Evolutionary conservation across 2,888 invertebrate species (phyloP), one percentile per base, ranked within the genome.

Genomic region (Spialia ferax): DNA sequence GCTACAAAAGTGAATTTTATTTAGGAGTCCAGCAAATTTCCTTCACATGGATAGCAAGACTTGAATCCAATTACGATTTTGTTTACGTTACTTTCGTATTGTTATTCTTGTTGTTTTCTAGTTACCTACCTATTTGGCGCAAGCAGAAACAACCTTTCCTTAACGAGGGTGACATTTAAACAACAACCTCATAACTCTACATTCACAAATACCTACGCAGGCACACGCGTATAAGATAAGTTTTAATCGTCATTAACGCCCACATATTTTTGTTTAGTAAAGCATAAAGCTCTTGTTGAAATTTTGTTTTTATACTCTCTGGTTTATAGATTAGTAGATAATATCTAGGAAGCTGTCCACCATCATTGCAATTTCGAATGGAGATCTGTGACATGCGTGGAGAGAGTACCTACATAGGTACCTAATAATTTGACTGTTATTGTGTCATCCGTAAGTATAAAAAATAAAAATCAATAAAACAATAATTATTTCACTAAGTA

Each of bases 81-180:
- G 48, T 54, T 63, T 48, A 38, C 11, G 50, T 55, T 48, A 59
- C 55, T 55, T 67, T 63, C 56, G 55, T 63, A 64, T 64, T 26
- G 11, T 38, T 4, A 38, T 59, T 48, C 38, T 54, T 61, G 55
- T 61, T 60, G 52, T 60, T 55, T 26, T 63, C 15, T 52, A 66
- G 63, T 67, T 69, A 65, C 18, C 48, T 69, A 65, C 18, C 48
- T 48, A 48, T 69, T 68, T 11, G 52, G 55, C 42, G 63, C 42
- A 26, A 54, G 50, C 69, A 69, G 54, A 70, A 71, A 68, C 71
- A 75, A 79, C 77, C 76, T 80, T 79, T 74, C 69, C 71, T 70
- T 86, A 86, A 87, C 81, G 79, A 86, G 78, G 74, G 68, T 84
- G 83, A 82, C 86, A 86, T 88, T 87, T 84, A 81, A 82, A 82